Evolutionary conservation across 2,797 vertebrate species (phyloP).

Genomic region (Lepus oiostolus): DNA sequence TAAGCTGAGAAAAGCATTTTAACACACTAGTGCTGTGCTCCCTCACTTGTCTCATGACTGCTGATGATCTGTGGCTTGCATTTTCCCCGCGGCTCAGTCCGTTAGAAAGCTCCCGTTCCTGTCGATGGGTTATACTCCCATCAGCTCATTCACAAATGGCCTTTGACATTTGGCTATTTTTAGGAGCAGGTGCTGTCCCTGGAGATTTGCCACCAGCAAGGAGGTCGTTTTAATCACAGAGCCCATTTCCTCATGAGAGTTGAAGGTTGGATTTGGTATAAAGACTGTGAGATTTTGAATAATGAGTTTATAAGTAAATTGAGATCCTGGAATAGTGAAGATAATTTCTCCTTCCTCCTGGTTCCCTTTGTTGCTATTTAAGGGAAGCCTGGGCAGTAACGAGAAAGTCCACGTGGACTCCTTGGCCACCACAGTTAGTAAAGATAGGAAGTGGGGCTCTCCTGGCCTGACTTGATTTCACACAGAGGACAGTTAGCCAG

Average conservation of each 20-base stretch:
- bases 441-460: not conserved
- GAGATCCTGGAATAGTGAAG: not conserved
- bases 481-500: not conserved
- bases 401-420: not conserved
- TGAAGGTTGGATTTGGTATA: not conserved
- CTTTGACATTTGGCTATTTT: not conserved
- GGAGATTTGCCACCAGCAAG: not conserved
- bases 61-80: not conserved
- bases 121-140: rapidly evolving
- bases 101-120: not conserved
- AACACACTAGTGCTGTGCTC: not conserved
- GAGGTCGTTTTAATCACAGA: not conserved
- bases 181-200: not conserved
- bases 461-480: not conserved
- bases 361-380: not conserved
- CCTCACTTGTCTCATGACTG: not conserved
- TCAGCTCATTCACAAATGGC: not conserved
- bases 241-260: not conserved
- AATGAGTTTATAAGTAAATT: not conserved
- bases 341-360: not conserved
- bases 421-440: not conserved
- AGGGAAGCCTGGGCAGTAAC: not conserved
- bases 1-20: not conserved
- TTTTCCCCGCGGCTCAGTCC: not conserved
- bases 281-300: not conserved